A percentile compares a stretch with the other conserved stretches of the same genome.
These are phyloP conservation scores for Sebastes alutus DNA, from an alignment of 2,797 vertebrate genomes.

Conservation along the genomic window DNA sequence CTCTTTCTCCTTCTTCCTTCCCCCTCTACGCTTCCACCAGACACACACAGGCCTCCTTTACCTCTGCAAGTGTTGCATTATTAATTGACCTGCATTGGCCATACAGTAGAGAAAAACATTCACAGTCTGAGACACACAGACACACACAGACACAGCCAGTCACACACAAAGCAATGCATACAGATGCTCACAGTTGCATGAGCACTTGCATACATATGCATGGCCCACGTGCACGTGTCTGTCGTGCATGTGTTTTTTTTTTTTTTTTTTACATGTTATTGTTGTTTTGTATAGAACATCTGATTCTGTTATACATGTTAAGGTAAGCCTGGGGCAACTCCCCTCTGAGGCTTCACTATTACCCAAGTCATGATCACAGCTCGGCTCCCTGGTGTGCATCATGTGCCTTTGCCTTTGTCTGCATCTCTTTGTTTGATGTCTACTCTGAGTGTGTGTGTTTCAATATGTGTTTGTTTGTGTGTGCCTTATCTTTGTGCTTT, in stretches of 20 bases:
- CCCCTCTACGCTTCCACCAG: conserved; percentile 30
- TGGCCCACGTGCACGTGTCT: not conserved
- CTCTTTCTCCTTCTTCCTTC: conserved; percentile 8
- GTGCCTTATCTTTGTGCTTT: not conserved
- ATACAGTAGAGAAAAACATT: conserved; percentile 55
- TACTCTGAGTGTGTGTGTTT: conserved; percentile 6
- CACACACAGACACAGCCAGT: conserved; percentile 5
- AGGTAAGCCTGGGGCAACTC: conserved; percentile 58
- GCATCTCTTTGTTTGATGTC: conserved; percentile 62
- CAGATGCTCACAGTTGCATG: not conserved
- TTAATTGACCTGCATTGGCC: conserved; percentile 75
- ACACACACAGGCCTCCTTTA: conserved; percentile 65
- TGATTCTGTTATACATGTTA: conserved; percentile 64
- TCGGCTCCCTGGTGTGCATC: conserved; percentile 50
- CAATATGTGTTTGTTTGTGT: not conserved
- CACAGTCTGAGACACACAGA: conserved; percentile 19
- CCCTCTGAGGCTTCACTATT: conserved; percentile 53
- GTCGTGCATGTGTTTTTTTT: not conserved
- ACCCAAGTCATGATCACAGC: conserved; percentile 63
- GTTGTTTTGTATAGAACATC: conserved; percentile 56
- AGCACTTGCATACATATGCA: conserved; percentile 3
- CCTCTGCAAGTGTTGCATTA: conserved; percentile 79
- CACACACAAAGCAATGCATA: conserved; percentile 5
- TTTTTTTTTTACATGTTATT: conserved; percentile 16
- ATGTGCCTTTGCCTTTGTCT: conserved; percentile 59